Evolutionary conservation across 2,888 invertebrate genomes (phyloP), one percentile per base, ranked within the genome.

Genomic region (Limnephilus marmoratus): DNA sequence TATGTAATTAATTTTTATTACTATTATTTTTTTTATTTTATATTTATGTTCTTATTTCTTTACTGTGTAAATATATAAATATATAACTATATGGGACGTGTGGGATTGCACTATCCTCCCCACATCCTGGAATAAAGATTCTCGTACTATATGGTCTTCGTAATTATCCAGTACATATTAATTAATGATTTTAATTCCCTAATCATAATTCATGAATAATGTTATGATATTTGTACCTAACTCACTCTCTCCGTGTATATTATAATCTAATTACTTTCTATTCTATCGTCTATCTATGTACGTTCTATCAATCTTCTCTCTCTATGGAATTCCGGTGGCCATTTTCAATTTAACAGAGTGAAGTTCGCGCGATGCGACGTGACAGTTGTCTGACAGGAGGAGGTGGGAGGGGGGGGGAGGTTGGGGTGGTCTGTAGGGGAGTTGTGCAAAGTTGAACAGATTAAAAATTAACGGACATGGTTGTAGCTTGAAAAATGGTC

Each of bases 281-380:
- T 24, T 68, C 7, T n/a, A 68, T 68, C 24, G 2, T 68, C 24
- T 68, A n/a, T 68, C 24, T 68, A 68, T 68, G 24, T 68, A 68
- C 24, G 68, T 68, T 68, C 24, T 68, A n/a, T 68, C 68, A 68
- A 68, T 68, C 68, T 53, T n/a, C 68, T 68, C 24, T 68, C 68
- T 68, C 68, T 68, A 24, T 24, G 68, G 68, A 68, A 68, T 82
- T 15, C 82, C 82, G 29, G 31, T 31, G 34, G 82, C 82, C 82
- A 34, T 34, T 82, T 82, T 82, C 82, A 82, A 82, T 82, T 82
- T 82, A 82, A 31, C 82, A 34, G 18, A 82, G 82, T 82, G 82
- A 82, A 82, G 82, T 82, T 82, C 31, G 34, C 34, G 82, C 15
- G 82, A 82, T 82, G 82, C 15, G 82, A 82, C 3, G 82, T 82